Percentiles rank a stretch among this genome's conserved stretches.
Evolutionary conservation across 1,140 invertebrate species (phyloP).

Genomic region (Delia radicum): DNA sequence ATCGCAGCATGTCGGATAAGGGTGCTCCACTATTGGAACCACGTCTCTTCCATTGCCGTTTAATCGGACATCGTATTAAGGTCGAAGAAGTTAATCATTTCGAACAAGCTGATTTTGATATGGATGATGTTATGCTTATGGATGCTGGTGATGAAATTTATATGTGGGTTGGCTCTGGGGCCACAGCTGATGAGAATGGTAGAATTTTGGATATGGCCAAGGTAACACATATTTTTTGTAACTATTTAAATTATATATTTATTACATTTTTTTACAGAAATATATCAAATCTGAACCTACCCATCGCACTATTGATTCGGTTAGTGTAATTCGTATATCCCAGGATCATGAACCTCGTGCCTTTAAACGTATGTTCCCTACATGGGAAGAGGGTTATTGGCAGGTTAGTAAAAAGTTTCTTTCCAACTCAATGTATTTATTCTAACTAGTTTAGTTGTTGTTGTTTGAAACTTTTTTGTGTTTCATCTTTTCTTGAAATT

Average conservation of each 20-base stretch:
- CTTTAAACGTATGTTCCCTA: conserved; percentile 70
- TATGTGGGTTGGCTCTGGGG: conserved; percentile 73
- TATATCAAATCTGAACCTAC: conserved; percentile 64
- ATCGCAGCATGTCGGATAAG: conserved; percentile 53
- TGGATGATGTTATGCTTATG: conserved; percentile 74
- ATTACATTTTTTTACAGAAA: conserved; percentile 57
- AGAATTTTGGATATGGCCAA: conserved; percentile 51
- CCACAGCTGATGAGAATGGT: conserved; percentile 67
- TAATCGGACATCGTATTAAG: conserved; percentile 63
- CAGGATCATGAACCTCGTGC: conserved; percentile 69
- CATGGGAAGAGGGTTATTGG: conserved; percentile 69
- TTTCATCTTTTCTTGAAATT: neutral
- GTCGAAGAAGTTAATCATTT: conserved; percentile 71
- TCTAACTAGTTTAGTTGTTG: neutral
- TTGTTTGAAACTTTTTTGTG: neutral
- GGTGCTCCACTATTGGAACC: conserved; percentile 56
- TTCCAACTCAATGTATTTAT: neutral
- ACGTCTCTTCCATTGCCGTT: conserved; percentile 68
- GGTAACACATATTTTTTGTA: too few species aligned
- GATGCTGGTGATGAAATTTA: conserved; percentile 74
- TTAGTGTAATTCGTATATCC: conserved; percentile 64
- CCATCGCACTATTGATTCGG: conserved; percentile 60
- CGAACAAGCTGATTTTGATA: conserved; percentile 69
- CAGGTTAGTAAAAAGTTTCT: conserved; percentile 55
- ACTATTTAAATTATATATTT: conserved; percentile 12